Evolutionary conservation across 2,888 invertebrate species (phyloP).

Genomic region (Caradrina kadenii): DNA sequence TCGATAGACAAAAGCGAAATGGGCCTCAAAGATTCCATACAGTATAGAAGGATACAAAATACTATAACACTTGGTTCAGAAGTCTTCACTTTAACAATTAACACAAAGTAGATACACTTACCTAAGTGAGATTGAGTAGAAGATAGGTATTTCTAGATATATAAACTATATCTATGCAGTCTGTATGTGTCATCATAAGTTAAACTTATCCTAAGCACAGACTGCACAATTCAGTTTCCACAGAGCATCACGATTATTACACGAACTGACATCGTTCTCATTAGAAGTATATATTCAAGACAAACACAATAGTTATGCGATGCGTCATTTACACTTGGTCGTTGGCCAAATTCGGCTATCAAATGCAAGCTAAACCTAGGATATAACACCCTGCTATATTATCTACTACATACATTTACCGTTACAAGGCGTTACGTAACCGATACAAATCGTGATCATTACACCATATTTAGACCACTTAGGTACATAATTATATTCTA

Average conservation of each 20-base stretch:
- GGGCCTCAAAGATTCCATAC: slow-evolving; percentile 61
- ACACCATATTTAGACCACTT: slow-evolving; percentile 52
- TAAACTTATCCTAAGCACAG: slow-evolving; percentile 63
- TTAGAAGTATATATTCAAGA: slow-evolving; percentile 46
- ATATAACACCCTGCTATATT: slow-evolving; percentile 55
- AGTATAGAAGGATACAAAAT: slow-evolving; percentile 63
- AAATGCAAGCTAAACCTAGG: slow-evolving; percentile 54
- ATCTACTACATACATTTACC: slow-evolving; percentile 47
- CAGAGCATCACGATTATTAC: slow-evolving; percentile 36
- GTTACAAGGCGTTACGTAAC: slow-evolving; percentile 55
- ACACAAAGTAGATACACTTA: slow-evolving; percentile 63
- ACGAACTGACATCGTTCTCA: slow-evolving; percentile 40
- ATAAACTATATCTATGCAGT: slow-evolving; percentile 70
- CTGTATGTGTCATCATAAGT: slow-evolving; percentile 67
- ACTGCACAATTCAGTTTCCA: slow-evolving; percentile 62
- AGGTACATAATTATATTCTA: slow-evolving; percentile 41
- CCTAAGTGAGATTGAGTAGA: slow-evolving; percentile 60
- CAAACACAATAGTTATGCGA: slow-evolving; percentile 48
- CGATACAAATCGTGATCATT: slow-evolving; percentile 36
- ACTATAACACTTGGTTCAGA: slow-evolving; percentile 69
- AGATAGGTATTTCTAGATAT: slow-evolving; percentile 40
- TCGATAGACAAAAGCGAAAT: slow-evolving; percentile 59
- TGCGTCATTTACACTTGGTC: slow-evolving; percentile 62
- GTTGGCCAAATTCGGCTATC: slow-evolving; percentile 60
- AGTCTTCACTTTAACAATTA: slow-evolving; percentile 65